Conservation (phyloP, 2,113 vertebrate species). For the Calonectris borealis region DNA sequence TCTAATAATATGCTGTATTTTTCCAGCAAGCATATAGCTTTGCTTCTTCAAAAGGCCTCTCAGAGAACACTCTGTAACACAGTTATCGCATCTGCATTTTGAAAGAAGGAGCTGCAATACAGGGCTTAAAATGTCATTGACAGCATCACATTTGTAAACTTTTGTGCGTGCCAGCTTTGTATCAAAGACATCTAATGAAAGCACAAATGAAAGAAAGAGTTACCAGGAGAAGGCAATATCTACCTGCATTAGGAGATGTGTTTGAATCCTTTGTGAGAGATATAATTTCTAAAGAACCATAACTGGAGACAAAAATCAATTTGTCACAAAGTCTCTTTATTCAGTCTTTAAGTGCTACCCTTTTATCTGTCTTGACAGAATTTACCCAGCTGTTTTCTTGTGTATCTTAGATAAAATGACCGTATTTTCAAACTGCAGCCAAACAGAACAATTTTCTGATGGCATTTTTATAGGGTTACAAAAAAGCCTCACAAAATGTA, state of each 20-base stretch:
- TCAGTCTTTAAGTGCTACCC: background rate
- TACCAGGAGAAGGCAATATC: background rate
- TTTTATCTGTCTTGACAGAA: slow-evolving; percentile 1
- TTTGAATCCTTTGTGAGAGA: background rate
- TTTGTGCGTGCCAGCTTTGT: background rate
- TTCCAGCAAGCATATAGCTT: background rate
- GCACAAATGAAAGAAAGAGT: background rate
- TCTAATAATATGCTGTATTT: background rate
- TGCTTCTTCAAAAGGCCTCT: background rate
- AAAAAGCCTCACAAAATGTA: background rate
- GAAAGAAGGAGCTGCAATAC: slow-evolving; percentile 10
- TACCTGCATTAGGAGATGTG: background rate
- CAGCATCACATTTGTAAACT: background rate
- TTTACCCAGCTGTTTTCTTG: slow-evolving; percentile 11
- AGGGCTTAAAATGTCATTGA: slow-evolving; percentile 17
- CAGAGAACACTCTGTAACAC: background rate
- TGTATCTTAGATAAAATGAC: background rate
- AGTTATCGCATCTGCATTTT: slow-evolving; percentile 33
- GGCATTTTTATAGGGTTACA: background rate
- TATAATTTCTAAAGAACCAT: background rate
- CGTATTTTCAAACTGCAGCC: background rate
- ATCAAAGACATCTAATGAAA: background rate
- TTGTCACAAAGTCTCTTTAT: background rate
- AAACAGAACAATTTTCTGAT: background rate
- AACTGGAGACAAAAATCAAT: background rate